phyloP scores from a whole-genome alignment of 1,140 invertebrate genomes.

The Chionoecetes opilio region DNA sequence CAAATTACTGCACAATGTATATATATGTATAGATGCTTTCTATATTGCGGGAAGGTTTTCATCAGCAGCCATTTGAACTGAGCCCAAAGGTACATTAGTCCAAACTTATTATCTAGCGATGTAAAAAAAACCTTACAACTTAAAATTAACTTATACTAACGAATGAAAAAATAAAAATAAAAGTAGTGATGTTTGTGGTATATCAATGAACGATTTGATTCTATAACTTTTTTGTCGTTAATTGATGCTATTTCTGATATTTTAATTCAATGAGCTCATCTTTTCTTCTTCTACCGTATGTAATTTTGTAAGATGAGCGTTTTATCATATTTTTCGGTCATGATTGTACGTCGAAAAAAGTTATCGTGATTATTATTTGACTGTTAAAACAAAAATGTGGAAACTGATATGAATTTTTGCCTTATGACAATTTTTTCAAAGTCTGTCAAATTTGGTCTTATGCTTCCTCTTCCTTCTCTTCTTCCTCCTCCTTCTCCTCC shows the following conservation, averaged over 20 bases:
- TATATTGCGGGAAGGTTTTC: conserved; percentile 62
- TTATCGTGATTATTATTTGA: no score
- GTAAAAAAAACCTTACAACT: background rate
- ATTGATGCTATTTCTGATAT: background rate
- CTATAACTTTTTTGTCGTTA: background rate
- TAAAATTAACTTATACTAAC: background rate
- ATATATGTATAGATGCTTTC: no score
- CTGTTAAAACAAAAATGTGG: no score
- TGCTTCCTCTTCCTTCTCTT: background rate
- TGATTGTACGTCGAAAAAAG: no score
- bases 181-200: conserved; percentile 2
- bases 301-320: no score
- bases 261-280: no score
- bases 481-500: background rate
- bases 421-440: no score
- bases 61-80: conserved; percentile 45
- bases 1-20: conserved; percentile 38
- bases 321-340: no score
- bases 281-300: no score
- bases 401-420: no score
- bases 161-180: background rate
- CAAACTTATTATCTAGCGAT: background rate
- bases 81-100: conserved; percentile 2
- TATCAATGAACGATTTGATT: background rate
- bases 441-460: no score